A percentile compares a stretch with the other conserved stretches of the same genome.
Evolutionary conservation across 1,140 invertebrate genomes (phyloP).

Genomic region (Drosophila punjabiensis): DNA sequence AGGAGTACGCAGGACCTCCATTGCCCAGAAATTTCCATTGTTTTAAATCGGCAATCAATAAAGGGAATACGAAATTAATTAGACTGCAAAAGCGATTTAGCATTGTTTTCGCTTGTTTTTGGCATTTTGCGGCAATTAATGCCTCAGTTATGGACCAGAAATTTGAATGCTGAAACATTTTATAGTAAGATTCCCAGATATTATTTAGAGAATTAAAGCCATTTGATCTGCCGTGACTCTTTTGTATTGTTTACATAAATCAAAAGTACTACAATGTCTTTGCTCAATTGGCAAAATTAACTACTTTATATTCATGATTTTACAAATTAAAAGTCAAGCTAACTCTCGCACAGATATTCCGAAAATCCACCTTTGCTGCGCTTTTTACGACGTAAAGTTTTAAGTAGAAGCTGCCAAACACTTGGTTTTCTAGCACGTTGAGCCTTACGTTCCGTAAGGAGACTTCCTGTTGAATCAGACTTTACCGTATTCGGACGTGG

Average conservation of each 20-base stretch:
- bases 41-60: slow-evolving; percentile 6
- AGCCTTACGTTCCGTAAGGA: no score
- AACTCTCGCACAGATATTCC: no score
- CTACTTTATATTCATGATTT: no score
- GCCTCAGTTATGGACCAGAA: not conserved
- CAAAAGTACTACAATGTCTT: no score
- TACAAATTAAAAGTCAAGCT: not conserved
- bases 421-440: no score
- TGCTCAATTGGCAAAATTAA: no score
- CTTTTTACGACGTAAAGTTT: no score
- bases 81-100: not conserved
- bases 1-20: not conserved
- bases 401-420: no score
- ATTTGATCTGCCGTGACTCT: not conserved
- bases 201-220: not conserved
- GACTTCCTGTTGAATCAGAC: no score
- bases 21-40: not conserved
- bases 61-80: slow-evolving; percentile 1
- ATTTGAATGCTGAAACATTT: no score
- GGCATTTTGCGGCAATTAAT: not conserved
- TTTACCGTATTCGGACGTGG: no score
- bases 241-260: not conserved
- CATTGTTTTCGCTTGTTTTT: not conserved
- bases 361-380: no score
- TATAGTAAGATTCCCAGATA: not conserved